Percentiles rank a stretch among this genome's conserved stretches.
phyloP scores from a whole-genome alignment of 2,797 vertebrate species.

The Geotria australis region DNA sequence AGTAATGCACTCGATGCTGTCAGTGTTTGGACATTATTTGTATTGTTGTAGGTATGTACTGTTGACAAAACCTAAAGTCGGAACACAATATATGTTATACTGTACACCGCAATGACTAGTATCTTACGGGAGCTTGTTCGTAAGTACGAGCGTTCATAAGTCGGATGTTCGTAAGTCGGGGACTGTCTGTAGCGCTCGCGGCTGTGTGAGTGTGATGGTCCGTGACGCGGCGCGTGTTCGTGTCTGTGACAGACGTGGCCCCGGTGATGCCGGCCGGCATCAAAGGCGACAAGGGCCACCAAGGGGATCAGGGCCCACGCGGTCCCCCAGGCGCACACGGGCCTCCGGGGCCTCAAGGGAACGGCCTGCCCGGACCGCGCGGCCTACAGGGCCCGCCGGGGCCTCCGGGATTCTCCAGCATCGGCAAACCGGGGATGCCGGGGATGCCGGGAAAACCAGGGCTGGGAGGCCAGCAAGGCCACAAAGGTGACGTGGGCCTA shows the following conservation, averaged over 20 bases:
- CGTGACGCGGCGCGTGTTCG: too few relatives aligned
- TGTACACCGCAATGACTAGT: too few relatives aligned
- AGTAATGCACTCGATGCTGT: too few relatives aligned
- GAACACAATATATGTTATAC: too few relatives aligned
- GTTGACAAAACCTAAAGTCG: too few relatives aligned
- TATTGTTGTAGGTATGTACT: too few relatives aligned
- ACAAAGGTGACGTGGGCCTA: constrained; percentile 42
- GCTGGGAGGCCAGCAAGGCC: constrained; percentile 41
- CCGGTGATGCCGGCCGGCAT: background rate
- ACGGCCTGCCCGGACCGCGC: background rate
- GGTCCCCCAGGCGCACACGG: background rate
- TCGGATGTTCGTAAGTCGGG: too few relatives aligned
- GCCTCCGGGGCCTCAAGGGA: background rate
- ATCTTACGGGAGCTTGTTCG: too few relatives aligned
- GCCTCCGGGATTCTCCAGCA: constrained; percentile 52
- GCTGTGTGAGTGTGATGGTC: too few relatives aligned
- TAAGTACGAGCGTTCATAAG: too few relatives aligned
- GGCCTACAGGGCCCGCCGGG: constrained; percentile 15
- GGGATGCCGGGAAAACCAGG: constrained; percentile 69
- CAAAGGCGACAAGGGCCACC: background rate
- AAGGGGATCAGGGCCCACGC: background rate
- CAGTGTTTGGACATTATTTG: too few relatives aligned
- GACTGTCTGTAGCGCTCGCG: too few relatives aligned
- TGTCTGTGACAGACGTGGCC: background rate
- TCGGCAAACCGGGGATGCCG: constrained; percentile 66